Evolutionary conservation across 1,140 invertebrate genomes (phyloP), one percentile per base, ranked within the genome.

Genomic region (Habropoda laboriosa): DNA sequence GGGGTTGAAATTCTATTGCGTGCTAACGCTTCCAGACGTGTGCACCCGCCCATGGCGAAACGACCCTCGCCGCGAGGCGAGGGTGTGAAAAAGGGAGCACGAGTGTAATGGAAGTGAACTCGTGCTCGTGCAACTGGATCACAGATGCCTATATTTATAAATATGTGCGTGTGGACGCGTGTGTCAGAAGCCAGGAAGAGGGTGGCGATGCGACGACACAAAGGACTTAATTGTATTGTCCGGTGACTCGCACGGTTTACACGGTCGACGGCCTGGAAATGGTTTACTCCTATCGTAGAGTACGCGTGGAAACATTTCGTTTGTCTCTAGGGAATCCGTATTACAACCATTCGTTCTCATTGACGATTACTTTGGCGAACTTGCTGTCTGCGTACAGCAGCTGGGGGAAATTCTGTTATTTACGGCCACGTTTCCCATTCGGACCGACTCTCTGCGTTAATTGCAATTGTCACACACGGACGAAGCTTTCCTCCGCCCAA

Each of bases 201-300:
- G 78, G 70, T 66, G 60, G 32, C 24, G 18, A 4, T 10, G 58
- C 49, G 51, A 74, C 58, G 47, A 30, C 30, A 60, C 72, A 80
- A 80, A 67, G 63, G 63, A 42, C 53, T 76, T 68, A 76, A 80
- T 75, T 61, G 79, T 60, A 80, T 76, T 74, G 79, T 24, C 4
- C 63, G 47, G 6, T 40, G 71, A 80, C 60, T 75, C 51, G 58
- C 32, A n/a, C 24, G 55, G 27, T 57, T 80, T 80, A 75, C 78
- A 75, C 42, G 78, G 78, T 66, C 61, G 71, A 58, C 53, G 71
- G 78, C 32, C 60, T 80, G 78, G 61, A 80, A 74, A 75, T 75
- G 60, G 78, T 66, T n/a, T 51, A 57, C 49, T 73, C 45, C 45
- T 60, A 78, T 72, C 76, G 67, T 38, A 21, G 38, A 24, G 42